Base-by-base conservation (phyloP, 2,888 invertebrate genomes). In the Idaea aversata region DNA sequence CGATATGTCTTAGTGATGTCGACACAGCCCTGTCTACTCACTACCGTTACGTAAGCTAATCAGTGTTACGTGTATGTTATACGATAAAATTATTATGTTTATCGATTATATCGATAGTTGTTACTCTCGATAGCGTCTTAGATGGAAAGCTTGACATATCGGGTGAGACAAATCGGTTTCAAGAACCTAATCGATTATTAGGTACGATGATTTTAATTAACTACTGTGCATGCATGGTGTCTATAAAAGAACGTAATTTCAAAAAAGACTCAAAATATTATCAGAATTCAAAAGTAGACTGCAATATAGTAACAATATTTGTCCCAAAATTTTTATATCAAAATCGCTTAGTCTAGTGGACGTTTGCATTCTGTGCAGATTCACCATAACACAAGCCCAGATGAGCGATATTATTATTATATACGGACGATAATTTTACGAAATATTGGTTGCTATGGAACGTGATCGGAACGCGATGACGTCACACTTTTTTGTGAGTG, bases 31-130 rank as follows among this genome's bases (percentile, higher is more conserved):
- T 67, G 63, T 67, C 62, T 62, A 47, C 65, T 61, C 63, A 65
- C 68, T 65, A 65, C 68, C 68, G 68, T 63, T 66, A 64, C 66
- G 16, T 63, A 63, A 65, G 59, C 15, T 47, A 13, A 25, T n/a
- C 63, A 61, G 68, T 47, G 61, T 36, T 68, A 68, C 47, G 47
- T 47, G 47, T 47, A 47, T 10, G 47, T 47, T 47, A 47, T 47
- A 47, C 47, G 47, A 47, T 47, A 47, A 47, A 47, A 47, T 47
- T 47, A 47, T 47, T 25, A 47, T 13, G 47, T 47, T 47, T 47
- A 47, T 47, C 47, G 47, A 47, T 47, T 47, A 47, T 47, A 10
- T 47, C 47, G 47, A 47, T 47, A 47, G 47, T 10, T 47, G 13
- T 47, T 47, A 10, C 47, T 47, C 47, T 47, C 7, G 47, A 13